Percentiles rank a stretch among this genome's conserved stretches.
phyloP scores from a whole-genome alignment of 2,888 invertebrate species.

The Halocaridina rubra region DNA sequence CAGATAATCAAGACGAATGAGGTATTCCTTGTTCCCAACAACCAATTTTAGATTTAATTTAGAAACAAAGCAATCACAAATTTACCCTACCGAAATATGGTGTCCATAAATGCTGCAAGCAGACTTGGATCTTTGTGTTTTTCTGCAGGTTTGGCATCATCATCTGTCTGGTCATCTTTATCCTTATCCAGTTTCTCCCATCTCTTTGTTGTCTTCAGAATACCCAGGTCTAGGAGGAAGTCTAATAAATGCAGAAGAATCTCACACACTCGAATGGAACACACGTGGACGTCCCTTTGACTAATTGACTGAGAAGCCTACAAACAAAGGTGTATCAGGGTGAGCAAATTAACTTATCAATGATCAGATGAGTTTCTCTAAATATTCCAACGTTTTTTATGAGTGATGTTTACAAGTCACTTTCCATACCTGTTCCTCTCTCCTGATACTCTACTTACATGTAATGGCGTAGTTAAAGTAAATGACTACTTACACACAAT shows the following conservation, averaged over 20 bases:
- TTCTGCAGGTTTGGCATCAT: slow-evolving; percentile 67
- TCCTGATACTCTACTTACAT: no score
- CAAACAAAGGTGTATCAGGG: no score
- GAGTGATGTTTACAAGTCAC: no score
- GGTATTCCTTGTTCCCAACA: no score
- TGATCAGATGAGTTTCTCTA: no score
- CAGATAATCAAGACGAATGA: no score
- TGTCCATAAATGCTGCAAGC: slow-evolving; percentile 81
- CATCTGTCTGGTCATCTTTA: slow-evolving; percentile 65
- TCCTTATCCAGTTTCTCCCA: slow-evolving; percentile 65
- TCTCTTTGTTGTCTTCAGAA: slow-evolving; percentile 68
- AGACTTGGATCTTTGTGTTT: slow-evolving; percentile 66
- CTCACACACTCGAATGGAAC: slow-evolving; percentile 90
- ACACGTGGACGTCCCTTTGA: slow-evolving; percentile 71
- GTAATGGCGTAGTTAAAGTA: no score
- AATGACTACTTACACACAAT: no score
- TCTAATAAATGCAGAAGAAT: slow-evolving; percentile 92
- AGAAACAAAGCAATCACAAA: background rate
- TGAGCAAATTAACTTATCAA: no score
- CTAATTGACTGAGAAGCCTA: slow-evolving; percentile 59
- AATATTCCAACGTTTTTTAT: no score
- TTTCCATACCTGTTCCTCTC: no score
- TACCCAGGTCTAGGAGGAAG: slow-evolving; percentile 89
- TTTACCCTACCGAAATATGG: slow-evolving; percentile 70
- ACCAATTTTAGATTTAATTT: background rate